A percentile compares a stretch with the other conserved stretches of the same genome.
These are phyloP conservation scores for Ennomos erosarius DNA, from an alignment of 2,888 invertebrate species.

Conservation along the genomic window DNA sequence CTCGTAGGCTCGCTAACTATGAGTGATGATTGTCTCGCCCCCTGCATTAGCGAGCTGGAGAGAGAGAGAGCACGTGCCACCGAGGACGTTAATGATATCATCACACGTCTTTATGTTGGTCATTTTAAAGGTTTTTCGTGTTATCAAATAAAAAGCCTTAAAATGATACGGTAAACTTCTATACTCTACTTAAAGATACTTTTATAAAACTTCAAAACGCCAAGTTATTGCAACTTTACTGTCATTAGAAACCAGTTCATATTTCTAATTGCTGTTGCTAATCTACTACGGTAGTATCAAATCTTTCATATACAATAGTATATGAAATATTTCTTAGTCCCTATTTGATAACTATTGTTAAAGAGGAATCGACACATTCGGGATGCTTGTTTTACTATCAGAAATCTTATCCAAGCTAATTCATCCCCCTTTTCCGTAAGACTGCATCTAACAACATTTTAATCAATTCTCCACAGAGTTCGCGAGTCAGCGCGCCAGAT, in stretches of 20 bases:
- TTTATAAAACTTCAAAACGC: too few species aligned
- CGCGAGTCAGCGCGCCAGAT: slow-evolving; percentile 83
- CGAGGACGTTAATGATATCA: slow-evolving; percentile 62
- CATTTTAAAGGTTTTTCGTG: slow-evolving; percentile 5
- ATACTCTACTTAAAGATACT: background rate
- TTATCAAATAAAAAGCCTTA: too few species aligned
- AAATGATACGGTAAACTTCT: too few species aligned
- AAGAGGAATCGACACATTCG: slow-evolving; percentile 14
- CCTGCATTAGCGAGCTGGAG: slow-evolving; percentile 61
- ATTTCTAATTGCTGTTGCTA: too few species aligned
- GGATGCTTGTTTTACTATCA: slow-evolving; percentile 57
- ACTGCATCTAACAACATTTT: slow-evolving; percentile 83
- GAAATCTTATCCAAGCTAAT: slow-evolving; percentile 68
- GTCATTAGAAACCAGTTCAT: too few species aligned
- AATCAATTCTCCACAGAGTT: slow-evolving; percentile 84
- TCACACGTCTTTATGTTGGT: slow-evolving; percentile 28
- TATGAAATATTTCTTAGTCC: too few species aligned
- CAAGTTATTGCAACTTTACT: too few species aligned
- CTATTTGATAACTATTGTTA: too few species aligned
- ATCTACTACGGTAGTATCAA: too few species aligned
- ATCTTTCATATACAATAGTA: slow-evolving; percentile 5
- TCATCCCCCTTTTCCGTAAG: slow-evolving; percentile 76
- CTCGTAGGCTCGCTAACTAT: slow-evolving; percentile 71
- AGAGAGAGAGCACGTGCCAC: slow-evolving; percentile 60
- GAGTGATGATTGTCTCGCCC: slow-evolving; percentile 79